Evolutionary conservation across 1,140 invertebrate genomes (phyloP).

Genomic region (Polypedilum pembai): DNA sequence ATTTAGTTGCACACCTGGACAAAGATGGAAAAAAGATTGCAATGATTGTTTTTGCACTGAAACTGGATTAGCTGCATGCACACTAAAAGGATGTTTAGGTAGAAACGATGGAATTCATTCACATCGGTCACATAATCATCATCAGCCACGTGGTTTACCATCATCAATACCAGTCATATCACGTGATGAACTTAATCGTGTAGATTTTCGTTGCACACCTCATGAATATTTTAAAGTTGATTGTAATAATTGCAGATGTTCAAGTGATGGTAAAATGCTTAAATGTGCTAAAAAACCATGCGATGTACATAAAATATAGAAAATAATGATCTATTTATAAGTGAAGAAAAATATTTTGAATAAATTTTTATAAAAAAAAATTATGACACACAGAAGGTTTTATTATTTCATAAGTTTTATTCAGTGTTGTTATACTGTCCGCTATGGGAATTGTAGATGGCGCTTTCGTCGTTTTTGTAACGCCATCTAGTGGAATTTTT

Average conservation of each 20-base stretch:
- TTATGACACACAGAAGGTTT: too few relatives aligned
- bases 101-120: too few relatives aligned
- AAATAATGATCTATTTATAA: too few relatives aligned
- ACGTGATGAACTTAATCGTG: not conserved
- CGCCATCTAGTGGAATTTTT: too few relatives aligned
- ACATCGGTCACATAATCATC: not conserved
- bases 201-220: not conserved
- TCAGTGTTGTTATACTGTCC: too few relatives aligned
- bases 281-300: conserved; percentile 1
- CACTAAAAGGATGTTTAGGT: conserved; percentile 3
- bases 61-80: not conserved
- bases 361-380: too few relatives aligned
- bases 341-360: too few relatives aligned
- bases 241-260: conserved; percentile 6
- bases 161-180: not conserved
- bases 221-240: not conserved
- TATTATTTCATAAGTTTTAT: too few relatives aligned
- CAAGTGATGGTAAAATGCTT: not conserved
- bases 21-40: not conserved
- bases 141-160: not conserved
- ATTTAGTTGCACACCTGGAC: not conserved
- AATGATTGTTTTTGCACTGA: conserved; percentile 20
- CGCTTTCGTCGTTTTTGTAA: too few relatives aligned
- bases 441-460: too few relatives aligned
- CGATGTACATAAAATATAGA: not conserved